Evolutionary conservation across 2,113 vertebrate genomes (phyloP).

Genomic region (Dendropsophus ebraccatus): DNA sequence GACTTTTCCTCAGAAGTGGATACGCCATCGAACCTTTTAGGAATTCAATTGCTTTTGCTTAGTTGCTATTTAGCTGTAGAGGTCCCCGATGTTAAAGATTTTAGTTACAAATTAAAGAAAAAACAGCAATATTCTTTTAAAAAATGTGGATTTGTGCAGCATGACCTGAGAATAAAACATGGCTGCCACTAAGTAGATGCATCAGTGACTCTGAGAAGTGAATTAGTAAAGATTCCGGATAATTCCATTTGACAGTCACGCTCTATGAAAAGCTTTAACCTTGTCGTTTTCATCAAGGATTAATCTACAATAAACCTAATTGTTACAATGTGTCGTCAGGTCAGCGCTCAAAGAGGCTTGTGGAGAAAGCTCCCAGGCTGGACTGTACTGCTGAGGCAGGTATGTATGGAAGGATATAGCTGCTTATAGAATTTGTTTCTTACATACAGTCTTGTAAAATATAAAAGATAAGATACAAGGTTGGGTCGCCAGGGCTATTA

Average conservation of each 20-base stretch:
- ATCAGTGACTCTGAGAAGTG: constrained; percentile 57
- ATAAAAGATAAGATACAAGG: not conserved
- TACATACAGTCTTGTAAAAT: not conserved
- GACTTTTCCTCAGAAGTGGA: not conserved
- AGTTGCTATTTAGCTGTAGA: not conserved
- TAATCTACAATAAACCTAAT: constrained; percentile 61
- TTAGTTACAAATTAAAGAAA: not conserved
- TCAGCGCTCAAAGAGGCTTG: constrained; percentile 1
- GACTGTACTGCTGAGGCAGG: not conserved
- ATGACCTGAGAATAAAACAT: constrained; percentile 8
- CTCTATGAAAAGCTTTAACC: constrained; percentile 62
- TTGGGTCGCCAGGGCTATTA: too few relatives aligned
- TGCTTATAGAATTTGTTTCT: not conserved
- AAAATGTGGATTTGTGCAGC: constrained; percentile 12
- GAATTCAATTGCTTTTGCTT: not conserved
- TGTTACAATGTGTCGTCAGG: constrained; percentile 46
- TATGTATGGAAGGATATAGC: not conserved
- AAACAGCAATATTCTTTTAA: not conserved
- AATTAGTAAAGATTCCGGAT: constrained; percentile 61
- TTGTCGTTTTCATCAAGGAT: constrained; percentile 61
- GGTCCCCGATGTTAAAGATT: not conserved
- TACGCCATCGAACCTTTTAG: not conserved
- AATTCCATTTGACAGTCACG: constrained; percentile 63
- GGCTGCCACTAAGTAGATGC: constrained; percentile 56
- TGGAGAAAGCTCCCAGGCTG: not conserved